Percentiles rank a stretch among this genome's conserved stretches.
These are phyloP conservation scores for Asteroscopus sphinx DNA, from an alignment of 2,888 invertebrate species.

Conservation along the genomic window DNA sequence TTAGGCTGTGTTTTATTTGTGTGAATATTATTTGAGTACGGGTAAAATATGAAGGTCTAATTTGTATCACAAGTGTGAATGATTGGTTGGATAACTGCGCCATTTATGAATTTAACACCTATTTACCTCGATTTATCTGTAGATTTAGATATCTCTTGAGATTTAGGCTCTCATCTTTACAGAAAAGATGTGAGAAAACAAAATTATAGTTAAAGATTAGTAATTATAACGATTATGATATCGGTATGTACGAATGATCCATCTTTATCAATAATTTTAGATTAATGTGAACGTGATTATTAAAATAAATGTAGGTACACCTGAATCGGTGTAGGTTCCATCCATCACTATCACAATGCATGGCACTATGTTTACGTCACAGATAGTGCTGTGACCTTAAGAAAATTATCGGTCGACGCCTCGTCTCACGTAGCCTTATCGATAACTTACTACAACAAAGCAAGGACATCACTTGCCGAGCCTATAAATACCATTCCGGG, in stretches of 20 bases:
- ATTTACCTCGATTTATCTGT: not conserved
- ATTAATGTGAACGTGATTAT: constrained; percentile 3
- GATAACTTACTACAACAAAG: constrained; percentile 75
- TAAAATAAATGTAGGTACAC: constrained; percentile 61
- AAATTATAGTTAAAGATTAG: no score
- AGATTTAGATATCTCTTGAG: no score
- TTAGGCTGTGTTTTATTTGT: constrained; percentile 21
- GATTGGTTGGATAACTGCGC: not conserved
- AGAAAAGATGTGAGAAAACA: not conserved
- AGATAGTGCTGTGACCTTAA: constrained; percentile 86
- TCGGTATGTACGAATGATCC: not conserved
- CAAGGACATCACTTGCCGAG: constrained; percentile 79
- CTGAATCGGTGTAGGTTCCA: constrained; percentile 62
- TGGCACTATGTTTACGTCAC: constrained; percentile 78
- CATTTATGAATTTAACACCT: not conserved
- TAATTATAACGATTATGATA: no score
- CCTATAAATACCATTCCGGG: constrained; percentile 50
- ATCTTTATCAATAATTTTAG: not conserved
- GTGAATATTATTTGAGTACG: constrained; percentile 16
- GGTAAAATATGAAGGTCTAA: not conserved
- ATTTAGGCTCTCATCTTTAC: not conserved
- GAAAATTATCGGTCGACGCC: constrained; percentile 88
- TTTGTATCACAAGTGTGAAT: not conserved
- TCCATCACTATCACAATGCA: constrained; percentile 70
- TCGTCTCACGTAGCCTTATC: constrained; percentile 77